Evolutionary conservation across 2,797 vertebrate species (phyloP), one percentile per base, ranked within the genome.

Genomic region (Spea hammondii): DNA sequence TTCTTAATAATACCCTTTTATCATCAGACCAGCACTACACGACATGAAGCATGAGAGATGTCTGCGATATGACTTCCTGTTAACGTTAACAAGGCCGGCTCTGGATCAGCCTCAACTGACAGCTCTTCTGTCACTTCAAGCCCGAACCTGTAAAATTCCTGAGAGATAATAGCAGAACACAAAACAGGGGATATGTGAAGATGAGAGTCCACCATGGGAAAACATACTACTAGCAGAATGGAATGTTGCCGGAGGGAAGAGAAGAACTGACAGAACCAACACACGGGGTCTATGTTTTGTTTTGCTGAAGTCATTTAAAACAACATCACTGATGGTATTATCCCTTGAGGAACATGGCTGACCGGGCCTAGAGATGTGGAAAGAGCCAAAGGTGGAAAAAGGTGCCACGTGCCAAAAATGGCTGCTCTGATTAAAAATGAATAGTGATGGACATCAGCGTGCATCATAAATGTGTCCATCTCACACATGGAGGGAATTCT

Each of bases 1-100:
- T 72, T 82, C 48, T 73, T 69, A 69, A 77, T 77, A 82, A 82
- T 77, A 68, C 17, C 74, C 70, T 82, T 69, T 81, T 80, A 76
- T 77, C 74, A 81, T 76, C 74, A 54, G 62, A 71, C 53, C 62
- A n/a, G 79, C 69, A n/a, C 47, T 49, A 53, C 50, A 47, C 65
- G 45, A 82, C 70, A 73, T 66, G 48, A 81, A 65, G 69, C 74
- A 72, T 77, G 69, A 77, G 64, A 77, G 74, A 72, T 77, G 53
- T 60, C 64, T 77, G 60, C 54, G 69, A 68, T 62, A 81, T 54
- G 70, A 77, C 79, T 81, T 81, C 79, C 74, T 68, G 54, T 12
- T 65, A 72, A 60, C 32, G 74, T 60, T 81, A 81, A 81, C 74
- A 77, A 77, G 79, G 74, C 79, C 74, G 32, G 59, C 6, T 45